Base-by-base conservation (phyloP, 2,113 vertebrate species). In the Rhinichthys klamathensis region DNA sequence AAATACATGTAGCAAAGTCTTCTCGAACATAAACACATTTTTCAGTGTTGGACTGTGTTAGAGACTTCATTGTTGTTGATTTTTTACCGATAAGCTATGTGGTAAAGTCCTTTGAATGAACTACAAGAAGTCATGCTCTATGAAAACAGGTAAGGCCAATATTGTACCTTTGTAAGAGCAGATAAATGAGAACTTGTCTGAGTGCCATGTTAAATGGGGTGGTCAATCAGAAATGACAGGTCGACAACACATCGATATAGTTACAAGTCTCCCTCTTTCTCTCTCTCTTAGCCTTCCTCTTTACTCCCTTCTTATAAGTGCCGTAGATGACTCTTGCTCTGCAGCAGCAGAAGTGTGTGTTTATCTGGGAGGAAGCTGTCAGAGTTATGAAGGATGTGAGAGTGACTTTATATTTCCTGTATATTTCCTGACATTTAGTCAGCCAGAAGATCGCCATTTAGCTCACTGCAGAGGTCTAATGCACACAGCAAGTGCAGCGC, bases 351-450 rank as follows among this genome's bases (percentile, higher is more conserved):
- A 93, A 84, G 88, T 88, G 92, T 93, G 89, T 90, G 92, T 95
- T 94, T 94, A 93, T 94, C 90, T 94, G 87, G 88, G 92, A 83
- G 83, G 88, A 90, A 87, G 82, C 82, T 94, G 92, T 93, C 93
- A 94, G 90, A 94, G 88, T 56, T 79, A 63, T 94, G 92, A 94
- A 91, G 27, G 86, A 92, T 92, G 90, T 76, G 83, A 90, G 90
- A 90, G 92, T 89, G 86, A 85, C 32, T 69, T 21, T 60, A 88
- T 85, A 70, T 88, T 91, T 92, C 88, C 88, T 92, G 83, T 70
- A 84, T 49, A 41, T 80, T 69, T 83, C n/a, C 4, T 70, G 12
- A 54, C 88, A 90, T 56, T 82, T 61, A 87, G 65, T 84, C 87
- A 90, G 84, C 18, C 60, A 46, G 32, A 74, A 84, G 44, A 90